Base-by-base conservation (phyloP, 1,140 invertebrate species). In the Drosophila grimshawi region DNA sequence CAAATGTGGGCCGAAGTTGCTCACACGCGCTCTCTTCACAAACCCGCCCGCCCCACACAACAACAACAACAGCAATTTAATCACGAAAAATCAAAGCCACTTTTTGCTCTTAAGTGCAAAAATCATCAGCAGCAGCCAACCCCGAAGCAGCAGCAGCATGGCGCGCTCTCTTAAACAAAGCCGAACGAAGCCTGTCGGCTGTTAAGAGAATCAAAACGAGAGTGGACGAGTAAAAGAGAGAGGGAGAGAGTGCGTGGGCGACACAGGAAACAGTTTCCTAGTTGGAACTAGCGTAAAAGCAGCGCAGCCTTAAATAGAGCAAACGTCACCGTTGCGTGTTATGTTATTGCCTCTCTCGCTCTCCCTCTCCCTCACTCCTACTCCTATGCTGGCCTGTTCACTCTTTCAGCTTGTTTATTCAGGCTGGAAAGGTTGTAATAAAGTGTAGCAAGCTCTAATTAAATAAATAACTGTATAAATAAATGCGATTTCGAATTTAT, bases 91-190 rank as follows among this genome's bases (percentile, higher is more conserved):
- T 88, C 83, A 83, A 80, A 88, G 79, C 76, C 68, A 86, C 82
- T 79, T 79, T 86, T 76, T 70, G 83, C 83, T 86, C 83, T 88
- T 80, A 83, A 88, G 79, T 83, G 83, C 83, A 80, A 78, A 86
- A 86, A 82, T 82, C 83, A 83, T 80, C 3, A n/a, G 39, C 39
- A 43, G 39, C 39, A 56, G 29, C 67, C 45, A 62, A 33, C 61
- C 52, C 64, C 48, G 43, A 32, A 8, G 33, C 27, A 41, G 62
- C 63, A 72, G 62, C 60, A 3, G 27, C 55, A 53, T 19, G 30
- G 29, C 27, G 48, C 10, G 52, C 52, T 8, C 41, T 59, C 49
- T 19, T 60, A 11, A 27, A 46, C 41, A 1, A 19, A 43, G 29
- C 57, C 39, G 39, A 43, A 45, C 57, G 10, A 4, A 43, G 48